These are phyloP conservation scores for Paragorgia papillata DNA, from an alignment of 92 coral and sea anemone species.

Conservation along the genomic window DNA sequence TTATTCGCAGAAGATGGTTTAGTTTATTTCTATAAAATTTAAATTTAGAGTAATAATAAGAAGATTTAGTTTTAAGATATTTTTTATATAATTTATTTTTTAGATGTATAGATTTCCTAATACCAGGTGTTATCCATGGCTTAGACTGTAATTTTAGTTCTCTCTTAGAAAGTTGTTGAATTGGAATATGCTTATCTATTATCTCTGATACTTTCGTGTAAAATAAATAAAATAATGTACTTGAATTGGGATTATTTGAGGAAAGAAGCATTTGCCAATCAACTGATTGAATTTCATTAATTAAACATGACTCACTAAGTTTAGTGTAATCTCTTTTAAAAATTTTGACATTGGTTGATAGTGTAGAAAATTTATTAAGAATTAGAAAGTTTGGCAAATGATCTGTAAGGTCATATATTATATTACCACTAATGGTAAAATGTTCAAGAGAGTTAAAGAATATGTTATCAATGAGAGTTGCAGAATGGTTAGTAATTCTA, in stretches of 20 bases:
- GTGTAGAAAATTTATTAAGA: slow-evolving; percentile 48
- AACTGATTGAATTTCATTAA: slow-evolving; percentile 22
- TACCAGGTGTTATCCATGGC: no score
- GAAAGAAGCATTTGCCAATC: slow-evolving; percentile 8
- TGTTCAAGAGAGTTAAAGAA: slow-evolving; percentile 58
- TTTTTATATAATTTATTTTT: no score
- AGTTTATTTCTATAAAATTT: no score
- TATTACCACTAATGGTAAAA: slow-evolving; percentile 56
- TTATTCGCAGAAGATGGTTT: no score
- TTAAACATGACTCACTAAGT: slow-evolving; percentile 35
- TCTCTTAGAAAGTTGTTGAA: slow-evolving; percentile 39
- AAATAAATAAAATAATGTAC: slow-evolving; percentile 41
- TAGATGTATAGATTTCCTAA: no score
- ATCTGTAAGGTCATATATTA: slow-evolving; percentile 2
- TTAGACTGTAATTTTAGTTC: slow-evolving; percentile 49
- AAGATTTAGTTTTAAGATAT: no score
- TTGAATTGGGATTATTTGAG: background rate
- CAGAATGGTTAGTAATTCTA: slow-evolving; percentile 58
- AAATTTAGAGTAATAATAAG: no score
- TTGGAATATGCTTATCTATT: slow-evolving; percentile 54
- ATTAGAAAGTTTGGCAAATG: slow-evolving; percentile 58
- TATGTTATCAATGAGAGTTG: slow-evolving; percentile 55
- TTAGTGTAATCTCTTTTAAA: slow-evolving; percentile 5
- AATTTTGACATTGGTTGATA: slow-evolving; percentile 51
- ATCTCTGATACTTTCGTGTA: slow-evolving; percentile 23